Evolutionary conservation across 2,113 vertebrate species (phyloP).

Genomic region (Microcebus jonahi): DNA sequence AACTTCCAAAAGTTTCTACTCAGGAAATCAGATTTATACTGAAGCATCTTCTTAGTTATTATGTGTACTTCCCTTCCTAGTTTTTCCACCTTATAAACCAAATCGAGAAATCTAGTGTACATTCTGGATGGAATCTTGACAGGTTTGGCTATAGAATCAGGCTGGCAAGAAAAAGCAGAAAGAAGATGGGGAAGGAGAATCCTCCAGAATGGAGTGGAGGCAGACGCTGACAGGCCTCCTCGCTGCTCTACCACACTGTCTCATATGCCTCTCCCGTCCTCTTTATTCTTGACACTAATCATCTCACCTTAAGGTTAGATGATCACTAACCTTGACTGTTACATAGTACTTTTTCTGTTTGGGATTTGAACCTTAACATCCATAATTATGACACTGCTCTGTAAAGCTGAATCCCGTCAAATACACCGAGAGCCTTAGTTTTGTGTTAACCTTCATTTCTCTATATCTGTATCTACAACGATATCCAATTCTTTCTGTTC

Average conservation of each 20-base stretch:
- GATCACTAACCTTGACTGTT: not conserved
- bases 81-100: constrained; percentile 27
- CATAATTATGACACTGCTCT: not conserved
- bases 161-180: not conserved
- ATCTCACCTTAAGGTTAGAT: not conserved
- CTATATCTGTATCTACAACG: not conserved
- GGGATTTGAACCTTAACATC: constrained; percentile 20
- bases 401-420: not conserved
- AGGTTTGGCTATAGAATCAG: not conserved
- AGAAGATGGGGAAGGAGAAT: not conserved
- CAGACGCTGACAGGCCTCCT: not conserved
- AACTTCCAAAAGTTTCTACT: not conserved
- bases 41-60: not conserved
- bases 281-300: not conserved
- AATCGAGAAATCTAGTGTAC: not conserved
- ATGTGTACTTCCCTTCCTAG: not conserved
- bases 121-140: not conserved
- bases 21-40: not conserved
- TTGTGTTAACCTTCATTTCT: not conserved
- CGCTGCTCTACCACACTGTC: not conserved
- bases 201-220: not conserved
- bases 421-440: not conserved
- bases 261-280: not conserved
- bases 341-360: not conserved
- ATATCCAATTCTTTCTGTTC: not conserved